phyloP scores from a whole-genome alignment of 2,888 invertebrate species.

The Ypsolopha scabrella region DNA sequence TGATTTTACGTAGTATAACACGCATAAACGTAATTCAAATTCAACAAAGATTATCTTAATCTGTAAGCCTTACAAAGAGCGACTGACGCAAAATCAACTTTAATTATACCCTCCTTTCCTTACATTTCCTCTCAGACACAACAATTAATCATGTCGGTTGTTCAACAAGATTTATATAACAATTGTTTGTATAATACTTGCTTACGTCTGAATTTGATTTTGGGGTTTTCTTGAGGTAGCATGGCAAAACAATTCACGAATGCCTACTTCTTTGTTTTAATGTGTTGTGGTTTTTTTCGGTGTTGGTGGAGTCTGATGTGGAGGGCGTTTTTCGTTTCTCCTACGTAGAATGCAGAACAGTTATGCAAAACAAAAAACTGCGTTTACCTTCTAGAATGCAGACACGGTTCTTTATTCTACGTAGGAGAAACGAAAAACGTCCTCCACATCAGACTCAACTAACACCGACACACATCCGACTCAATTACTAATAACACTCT shows the following conservation, averaged over 20 bases:
- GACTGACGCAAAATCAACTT: conserved; percentile 10
- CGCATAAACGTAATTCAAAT: neutral
- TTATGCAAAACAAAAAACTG: no score
- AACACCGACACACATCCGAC: no score
- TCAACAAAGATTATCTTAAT: neutral
- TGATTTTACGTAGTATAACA: neutral
- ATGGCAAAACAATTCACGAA: no score
- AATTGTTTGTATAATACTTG: conserved; percentile 4
- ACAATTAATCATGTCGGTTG: conserved; percentile 14
- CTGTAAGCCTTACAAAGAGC: neutral
- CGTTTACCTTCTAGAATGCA: no score
- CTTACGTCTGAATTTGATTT: neutral
- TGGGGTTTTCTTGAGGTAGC: no score
- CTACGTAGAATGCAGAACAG: no score
- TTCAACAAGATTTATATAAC: conserved; percentile 9
- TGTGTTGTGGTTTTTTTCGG: neutral
- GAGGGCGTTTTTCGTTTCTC: no score
- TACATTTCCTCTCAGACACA: conserved; percentile 7
- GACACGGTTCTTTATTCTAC: no score
- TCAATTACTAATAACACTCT: no score
- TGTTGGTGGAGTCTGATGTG: neutral
- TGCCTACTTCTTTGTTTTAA: no score
- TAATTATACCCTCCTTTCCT: conserved; percentile 15
- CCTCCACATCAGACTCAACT: no score
- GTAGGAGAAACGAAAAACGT: no score